A percentile compares a stretch with the other conserved stretches of the same genome.
phyloP scores from a whole-genome alignment of 2,888 invertebrate genomes.

The Thecophora atra region DNA sequence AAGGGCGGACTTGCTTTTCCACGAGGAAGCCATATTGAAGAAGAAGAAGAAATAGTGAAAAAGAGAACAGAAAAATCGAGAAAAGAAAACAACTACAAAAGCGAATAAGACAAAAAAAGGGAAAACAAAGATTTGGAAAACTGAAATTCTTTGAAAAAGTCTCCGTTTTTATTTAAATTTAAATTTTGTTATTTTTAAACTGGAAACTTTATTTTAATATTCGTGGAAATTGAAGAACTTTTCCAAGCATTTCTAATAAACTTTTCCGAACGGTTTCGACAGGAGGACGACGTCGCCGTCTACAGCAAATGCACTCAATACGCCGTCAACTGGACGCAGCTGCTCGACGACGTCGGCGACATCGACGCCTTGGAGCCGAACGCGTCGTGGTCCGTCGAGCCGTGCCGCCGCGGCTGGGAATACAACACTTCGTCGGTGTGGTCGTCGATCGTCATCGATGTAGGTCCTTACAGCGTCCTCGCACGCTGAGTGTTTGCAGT shows the following conservation, averaged over 20 bases:
- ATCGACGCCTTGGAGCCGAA: slow-evolving; percentile 65
- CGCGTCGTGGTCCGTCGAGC: slow-evolving; percentile 72
- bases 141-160: too few relatives aligned
- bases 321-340: slow-evolving; percentile 76
- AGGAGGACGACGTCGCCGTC: slow-evolving; percentile 64
- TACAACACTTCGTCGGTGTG: slow-evolving; percentile 75
- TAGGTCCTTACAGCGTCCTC: slow-evolving; percentile 65
- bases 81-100: neutral
- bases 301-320: slow-evolving; percentile 80
- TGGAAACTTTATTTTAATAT: too few relatives aligned
- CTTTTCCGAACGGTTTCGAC: neutral
- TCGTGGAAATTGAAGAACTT: too few relatives aligned
- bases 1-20: neutral
- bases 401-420: slow-evolving; percentile 82
- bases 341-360: slow-evolving; percentile 62
- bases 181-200: too few relatives aligned
- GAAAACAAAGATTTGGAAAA: too few relatives aligned
- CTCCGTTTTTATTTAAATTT: too few relatives aligned
- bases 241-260: slow-evolving; percentile 20
- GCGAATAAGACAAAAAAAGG: too few relatives aligned
- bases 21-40: slow-evolving; percentile 44
- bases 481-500: slow-evolving; percentile 8
- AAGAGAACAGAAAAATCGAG: neutral
- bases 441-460: slow-evolving; percentile 87
- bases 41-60: neutral